Evolutionary conservation across 2,888 invertebrate species (phyloP), one percentile per base, ranked within the genome.

Genomic region (Diabrotica balteata): DNA sequence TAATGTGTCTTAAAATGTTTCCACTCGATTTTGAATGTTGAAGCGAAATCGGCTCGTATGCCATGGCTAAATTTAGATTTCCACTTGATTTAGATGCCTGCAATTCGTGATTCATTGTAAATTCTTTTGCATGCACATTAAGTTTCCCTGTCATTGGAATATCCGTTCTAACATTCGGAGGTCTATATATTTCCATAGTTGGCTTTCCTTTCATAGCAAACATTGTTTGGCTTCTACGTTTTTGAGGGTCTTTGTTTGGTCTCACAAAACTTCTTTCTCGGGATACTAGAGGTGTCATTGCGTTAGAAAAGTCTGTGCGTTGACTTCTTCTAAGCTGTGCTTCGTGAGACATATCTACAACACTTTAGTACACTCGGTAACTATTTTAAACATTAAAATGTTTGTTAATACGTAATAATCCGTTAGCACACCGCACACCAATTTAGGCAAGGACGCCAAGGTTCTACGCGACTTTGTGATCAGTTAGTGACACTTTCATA

Each of bases 91-190:
- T 84, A 55, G 84, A 84, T 43, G 80, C 73, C 67, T 83, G 82
- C 58, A 86, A 82, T 53, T 88, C 88, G 85, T 88, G 89, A 82
- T 89, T 90, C 92, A 93, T 93, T 79, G 91, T 92, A 86, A 95
- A 95, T 87, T 95, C 95, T 87, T 94, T 94, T 69, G 95, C 95
- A 86, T 94, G 92, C 74, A 93, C 94, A 84, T 95, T 95, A 77
- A 95, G 87, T 85, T 91, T 91, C 78, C 75, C 85, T 70, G 63
- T 80, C 74, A 72, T 74, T 17, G 80, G 75, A 75, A 82, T 54
- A 79, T 81, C 82, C 11, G 81, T 81, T 64, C 84, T 73, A 7
- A 83, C 82, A 63, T 84, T 95, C 82, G 95, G 95, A 69, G 95
- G 95, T 80, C 94, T 89, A 83, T 95, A 95, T 77, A 95, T 93